phyloP scores from a whole-genome alignment of 2,888 invertebrate species.

The Philopedon plagiatum region DNA sequence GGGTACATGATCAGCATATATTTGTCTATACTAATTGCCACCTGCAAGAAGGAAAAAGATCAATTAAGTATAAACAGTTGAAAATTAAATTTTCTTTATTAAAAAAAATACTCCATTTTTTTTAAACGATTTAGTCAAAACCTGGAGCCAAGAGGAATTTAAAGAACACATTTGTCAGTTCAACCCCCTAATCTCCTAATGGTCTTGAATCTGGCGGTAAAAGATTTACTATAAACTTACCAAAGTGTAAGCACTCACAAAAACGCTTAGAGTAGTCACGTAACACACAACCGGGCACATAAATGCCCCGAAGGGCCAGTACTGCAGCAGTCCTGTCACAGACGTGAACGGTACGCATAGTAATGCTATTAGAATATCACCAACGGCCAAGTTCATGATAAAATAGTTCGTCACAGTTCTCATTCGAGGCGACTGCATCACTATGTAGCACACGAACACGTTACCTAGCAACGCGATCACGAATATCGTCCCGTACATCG shows the following conservation, averaged over 20 bases:
- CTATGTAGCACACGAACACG: conserved; percentile 88
- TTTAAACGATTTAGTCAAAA: too few species aligned
- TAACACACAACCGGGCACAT: conserved; percentile 89
- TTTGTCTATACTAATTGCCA: conserved; percentile 89
- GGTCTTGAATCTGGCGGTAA: too few species aligned
- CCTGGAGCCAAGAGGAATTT: too few species aligned
- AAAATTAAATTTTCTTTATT: too few species aligned
- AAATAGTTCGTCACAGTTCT: conserved; percentile 94
- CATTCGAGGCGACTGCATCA: conserved; percentile 87
- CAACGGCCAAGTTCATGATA: conserved; percentile 89
- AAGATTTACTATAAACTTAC: too few species aligned
- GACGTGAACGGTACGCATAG: conserved; percentile 95
- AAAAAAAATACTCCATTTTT: too few species aligned
- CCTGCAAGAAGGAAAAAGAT: too few species aligned
- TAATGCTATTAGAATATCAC: conserved; percentile 91
- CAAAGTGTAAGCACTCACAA: conserved; percentile 91
- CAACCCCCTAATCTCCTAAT: too few species aligned
- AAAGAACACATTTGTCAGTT: too few species aligned
- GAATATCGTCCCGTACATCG: conserved; percentile 82
- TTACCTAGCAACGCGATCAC: conserved; percentile 81
- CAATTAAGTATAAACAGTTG: too few species aligned
- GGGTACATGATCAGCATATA: conserved; percentile 94
- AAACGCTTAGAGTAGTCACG: conserved; percentile 84
- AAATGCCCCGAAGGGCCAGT: conserved; percentile 90
- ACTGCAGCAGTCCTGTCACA: conserved; percentile 83